Evolutionary conservation across 2,113 vertebrate genomes (phyloP), one percentile per base, ranked within the genome.

Genomic region (Phalacrocorax carbo): DNA sequence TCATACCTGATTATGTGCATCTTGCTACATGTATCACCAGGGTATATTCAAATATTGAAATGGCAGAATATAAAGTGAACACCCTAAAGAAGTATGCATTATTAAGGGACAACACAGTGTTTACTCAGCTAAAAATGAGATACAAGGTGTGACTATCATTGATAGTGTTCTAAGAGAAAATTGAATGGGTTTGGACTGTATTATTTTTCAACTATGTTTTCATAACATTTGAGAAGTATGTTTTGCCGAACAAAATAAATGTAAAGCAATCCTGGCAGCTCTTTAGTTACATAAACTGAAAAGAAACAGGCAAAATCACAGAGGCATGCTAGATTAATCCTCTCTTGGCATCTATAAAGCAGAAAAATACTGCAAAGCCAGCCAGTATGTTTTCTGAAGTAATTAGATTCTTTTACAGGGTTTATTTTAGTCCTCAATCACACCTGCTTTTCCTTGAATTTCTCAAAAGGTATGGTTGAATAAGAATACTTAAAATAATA

Each of bases 241-340:
- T 96, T 98, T 98, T 96, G 96, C 91, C 86, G 71, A 91, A 80
- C 48, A 89, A 77, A 92, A 96, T 81, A 96, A 95, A 87, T 1
- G 52, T 87, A 80, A 94, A 97, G 83, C 85, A 94, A 91, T 94
- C 96, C 94, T 97, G 97, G 93, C 96, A 98, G 97, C 72, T 73
- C 51, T 95, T 96, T 96, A 95, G 97, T 98, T 97, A 97, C 36
- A 97, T 97, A 97, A 98, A 96, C 92, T 82, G 79, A 98, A 98
- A 98, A 95, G 97, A 97, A 97, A 10, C 38, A 98, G 93, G 92
- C 91, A 96, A 96, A 94, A 85, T 97, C 95, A 96, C 95, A 97
- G 90, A 95, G 91, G 42, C 10, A 66, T 94, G 91, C 77, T 49
- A 95, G 82, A 76, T 87, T 97, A 98, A 98, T 98, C 93, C 87